Evolutionary conservation across 2,797 vertebrate genomes (phyloP).

Genomic region (Synaphobranchus kaupii): DNA sequence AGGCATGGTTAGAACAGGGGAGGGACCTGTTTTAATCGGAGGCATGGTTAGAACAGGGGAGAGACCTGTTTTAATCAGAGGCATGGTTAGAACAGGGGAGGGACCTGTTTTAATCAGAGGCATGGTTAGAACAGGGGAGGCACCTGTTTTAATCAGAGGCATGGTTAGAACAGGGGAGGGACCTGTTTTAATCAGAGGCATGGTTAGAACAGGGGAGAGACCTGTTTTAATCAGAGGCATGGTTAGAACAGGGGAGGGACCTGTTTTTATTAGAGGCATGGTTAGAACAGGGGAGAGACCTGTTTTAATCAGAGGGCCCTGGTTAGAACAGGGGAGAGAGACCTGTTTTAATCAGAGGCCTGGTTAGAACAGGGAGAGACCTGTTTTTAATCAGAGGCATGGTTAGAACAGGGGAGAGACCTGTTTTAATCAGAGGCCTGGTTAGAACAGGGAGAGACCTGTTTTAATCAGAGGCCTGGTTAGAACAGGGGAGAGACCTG

Average conservation of each 20-base stretch:
- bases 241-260: neutral
- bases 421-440: too few relatives aligned
- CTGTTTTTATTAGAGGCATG: constrained; percentile 9
- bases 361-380: too few relatives aligned
- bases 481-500: constrained; percentile 17
- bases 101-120: constrained; percentile 10
- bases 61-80: constrained; percentile 11
- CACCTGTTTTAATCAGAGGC: too few relatives aligned
- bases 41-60: neutral
- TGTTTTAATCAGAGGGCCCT: neutral
- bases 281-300: constrained; percentile 17
- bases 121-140: neutral
- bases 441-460: neutral
- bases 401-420: too few relatives aligned
- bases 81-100: constrained; percentile 13
- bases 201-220: too few relatives aligned
- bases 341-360: too few relatives aligned
- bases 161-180: too few relatives aligned
- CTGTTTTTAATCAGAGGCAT: too few relatives aligned
- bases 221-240: too few relatives aligned
- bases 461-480: constrained; percentile 7
- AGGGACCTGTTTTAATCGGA: too few relatives aligned
- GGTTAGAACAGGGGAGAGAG: neutral
- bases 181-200: too few relatives aligned
- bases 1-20: too few relatives aligned